Conservation (phyloP, 2,888 invertebrate species). For the Acleris cristana region DNA sequence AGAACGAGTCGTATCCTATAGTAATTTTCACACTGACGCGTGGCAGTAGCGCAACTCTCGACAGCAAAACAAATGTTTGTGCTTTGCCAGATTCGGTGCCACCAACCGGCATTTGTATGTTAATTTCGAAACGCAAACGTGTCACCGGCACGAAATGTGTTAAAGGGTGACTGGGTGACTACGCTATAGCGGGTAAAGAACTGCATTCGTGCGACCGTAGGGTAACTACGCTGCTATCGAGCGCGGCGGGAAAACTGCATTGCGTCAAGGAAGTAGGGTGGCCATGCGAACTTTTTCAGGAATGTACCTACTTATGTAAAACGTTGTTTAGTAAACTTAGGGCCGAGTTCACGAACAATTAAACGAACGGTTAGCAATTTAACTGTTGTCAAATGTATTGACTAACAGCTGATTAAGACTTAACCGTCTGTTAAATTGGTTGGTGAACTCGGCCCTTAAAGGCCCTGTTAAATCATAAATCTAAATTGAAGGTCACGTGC, state of each 20-base stretch:
- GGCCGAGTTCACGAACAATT: too few species aligned
- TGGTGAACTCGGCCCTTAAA: too few species aligned
- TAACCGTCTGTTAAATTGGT: too few species aligned
- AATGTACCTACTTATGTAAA: not conserved
- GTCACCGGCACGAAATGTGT: not conserved
- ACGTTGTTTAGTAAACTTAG: not conserved
- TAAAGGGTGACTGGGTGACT: slow-evolving; percentile 10
- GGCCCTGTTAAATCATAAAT: too few species aligned
- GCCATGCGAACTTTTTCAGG: slow-evolving; percentile 12
- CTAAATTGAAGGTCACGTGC: too few species aligned
- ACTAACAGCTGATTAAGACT: too few species aligned
- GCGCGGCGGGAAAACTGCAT: slow-evolving; percentile 33
- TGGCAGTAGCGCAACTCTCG: slow-evolving; percentile 5
- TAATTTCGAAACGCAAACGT: too few species aligned
- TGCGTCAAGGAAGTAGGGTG: slow-evolving; percentile 25
- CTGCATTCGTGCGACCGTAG: slow-evolving; percentile 13
- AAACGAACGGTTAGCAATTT: too few species aligned
- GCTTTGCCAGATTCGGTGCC: not conserved
- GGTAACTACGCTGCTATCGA: slow-evolving; percentile 28
- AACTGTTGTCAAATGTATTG: too few species aligned
- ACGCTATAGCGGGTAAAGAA: slow-evolving; percentile 4
- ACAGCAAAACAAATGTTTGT: not conserved
- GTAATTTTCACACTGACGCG: not conserved
- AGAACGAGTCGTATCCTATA: slow-evolving; percentile 1
- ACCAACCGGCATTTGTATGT: too few species aligned